Evolutionary conservation across 2,797 vertebrate species (phyloP), one percentile per base, ranked within the genome.

Genomic region (Dromococcyx pavoninus): DNA sequence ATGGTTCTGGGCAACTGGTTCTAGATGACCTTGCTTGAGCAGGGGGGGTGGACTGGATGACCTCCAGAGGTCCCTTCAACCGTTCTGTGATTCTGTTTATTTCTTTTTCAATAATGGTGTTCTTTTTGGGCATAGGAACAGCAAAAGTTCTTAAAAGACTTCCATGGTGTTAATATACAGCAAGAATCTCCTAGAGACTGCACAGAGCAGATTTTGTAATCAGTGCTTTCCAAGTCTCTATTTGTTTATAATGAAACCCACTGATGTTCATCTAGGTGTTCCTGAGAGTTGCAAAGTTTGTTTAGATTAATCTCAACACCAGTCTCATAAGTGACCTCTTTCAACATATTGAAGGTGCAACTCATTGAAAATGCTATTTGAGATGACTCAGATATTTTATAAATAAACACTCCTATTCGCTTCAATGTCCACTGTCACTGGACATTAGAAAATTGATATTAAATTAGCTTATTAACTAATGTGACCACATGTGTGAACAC

Each of bases 391-490:
- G 28, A 37, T 66, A 70, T 77, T 88, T 93, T 50, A 48, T 37
- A 95, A 88, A 86, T 62, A 89, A 94, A 80, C 72, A 80, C 7
- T 62, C 33, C 15, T 35, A 41, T 46, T 23, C 54, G 69, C 21
- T 81, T 70, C 62, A 89, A 53, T 56, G 71, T 43, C 48, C 17
- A 33, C 30, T 86, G 87, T 56, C 27, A 43, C 7, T 56, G 33
- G 30, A 64, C 13, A 51, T 86, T 32, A 65, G 75, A 91, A 91
- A 84, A 84, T 3, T 64, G 33, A 28, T 53, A 60, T 78, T 61
- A 86, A 92, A 88, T 73, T 69, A 81, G 73, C 37, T 95, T 43
- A 87, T n/a, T n/a, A n/a, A n/a, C n/a, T n/a, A n/a, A n/a, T n/a
- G n/a, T n/a, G n/a, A n/a, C n/a, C n/a, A n/a, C n/a, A n/a, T n/a